These are phyloP conservation scores for Nemurella pictetii DNA, from an alignment of 2,888 invertebrate genomes.

Conservation along the genomic window DNA sequence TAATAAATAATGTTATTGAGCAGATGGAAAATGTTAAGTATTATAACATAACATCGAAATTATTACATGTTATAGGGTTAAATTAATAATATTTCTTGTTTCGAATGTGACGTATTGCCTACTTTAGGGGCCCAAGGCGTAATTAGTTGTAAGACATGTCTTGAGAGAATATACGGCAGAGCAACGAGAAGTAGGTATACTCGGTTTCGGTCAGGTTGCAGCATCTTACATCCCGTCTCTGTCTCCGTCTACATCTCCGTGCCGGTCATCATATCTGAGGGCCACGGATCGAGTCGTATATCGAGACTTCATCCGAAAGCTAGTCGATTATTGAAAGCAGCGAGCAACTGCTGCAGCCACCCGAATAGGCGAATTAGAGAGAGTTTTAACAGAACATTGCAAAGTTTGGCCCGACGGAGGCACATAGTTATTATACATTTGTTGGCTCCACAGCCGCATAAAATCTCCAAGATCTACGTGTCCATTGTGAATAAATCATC, in stretches of 20 bases:
- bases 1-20: conserved; percentile 34
- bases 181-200: conserved; percentile 10
- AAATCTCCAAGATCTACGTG: not conserved
- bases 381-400: too few species aligned
- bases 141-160: conserved; percentile 38
- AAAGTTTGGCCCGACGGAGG: not conserved
- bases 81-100: conserved; percentile 38
- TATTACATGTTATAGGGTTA: conserved; percentile 28
- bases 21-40: conserved; percentile 29
- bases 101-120: conserved; percentile 40
- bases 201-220: too few species aligned
- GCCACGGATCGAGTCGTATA: too few species aligned
- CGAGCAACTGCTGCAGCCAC: too few species aligned
- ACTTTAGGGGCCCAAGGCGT: conserved; percentile 40
- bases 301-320: too few species aligned
- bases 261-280: too few species aligned
- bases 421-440: too few species aligned
- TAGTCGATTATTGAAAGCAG: too few species aligned
- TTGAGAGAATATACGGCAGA: conserved; percentile 7
- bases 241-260: too few species aligned
- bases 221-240: too few species aligned
- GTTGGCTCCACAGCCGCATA: not conserved
- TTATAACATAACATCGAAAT: conserved; percentile 32
- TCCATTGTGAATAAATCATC: conserved; percentile 1
- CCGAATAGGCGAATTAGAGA: too few species aligned